Evolutionary conservation across 2,888 invertebrate genomes (phyloP), one percentile per base, ranked within the genome.

Genomic region (Parnassius glacialis): DNA sequence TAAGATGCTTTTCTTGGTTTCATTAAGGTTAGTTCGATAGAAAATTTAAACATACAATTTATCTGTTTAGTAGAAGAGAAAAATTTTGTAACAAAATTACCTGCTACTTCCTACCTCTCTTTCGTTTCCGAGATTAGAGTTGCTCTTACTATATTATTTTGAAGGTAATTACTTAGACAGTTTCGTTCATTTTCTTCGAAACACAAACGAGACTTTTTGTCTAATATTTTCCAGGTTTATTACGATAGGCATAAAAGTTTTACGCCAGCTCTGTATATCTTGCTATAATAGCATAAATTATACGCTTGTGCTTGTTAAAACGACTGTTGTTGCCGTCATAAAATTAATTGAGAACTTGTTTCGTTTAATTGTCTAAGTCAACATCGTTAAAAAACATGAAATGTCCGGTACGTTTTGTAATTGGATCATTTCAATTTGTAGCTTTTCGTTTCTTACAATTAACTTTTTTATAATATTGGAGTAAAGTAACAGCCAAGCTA

Each of bases 161-260:
- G 65, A 65, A 62, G n/a, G 73, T 81, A 81, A 81, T 83, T 80
- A 80, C 75, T 79, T 74, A 72, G 75, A 75, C 79, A 74, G 72
- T 78, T 70, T 72, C 59, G 67, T 68, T 64, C 68, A 70, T 65
- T 72, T 72, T 69, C 48, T 42, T 5, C 54, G 48, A 34, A 34
- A 34, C 48, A 66, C 65, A 65, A 70, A 65, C 67, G 62, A 64
- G 68, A 69, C 68, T 74, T 74, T 67, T 61, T 67, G 69, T 63
- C 70, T 62, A 67, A 73, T 79, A 79, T 80, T 75, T 72, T 75
- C 72, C 71, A 67, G 74, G 78, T 75, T 78, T 77, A 75, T 78
- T 77, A 75, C 70, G 71, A 62, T 60, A 12, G 51, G 48, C 52
- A 50, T 54, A 52, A 57, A 53, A 53, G 52, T 60, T 48, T 44